Evolutionary conservation across 53 echinoderm and acorn worm species (phyloP).

Genomic region (Crossaster papposus): DNA sequence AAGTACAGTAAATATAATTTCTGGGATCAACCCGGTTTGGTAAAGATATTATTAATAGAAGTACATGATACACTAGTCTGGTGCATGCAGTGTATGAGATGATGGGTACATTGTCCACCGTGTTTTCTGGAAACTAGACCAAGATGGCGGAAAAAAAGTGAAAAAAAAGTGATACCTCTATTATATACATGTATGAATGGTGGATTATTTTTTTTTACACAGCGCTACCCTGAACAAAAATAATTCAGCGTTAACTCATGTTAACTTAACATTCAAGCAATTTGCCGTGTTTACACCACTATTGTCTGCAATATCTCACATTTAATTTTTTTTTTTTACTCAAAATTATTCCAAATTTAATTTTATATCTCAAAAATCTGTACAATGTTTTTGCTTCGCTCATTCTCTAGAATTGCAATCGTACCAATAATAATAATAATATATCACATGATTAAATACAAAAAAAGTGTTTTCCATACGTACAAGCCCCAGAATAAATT

Average conservation of each 20-base stretch:
- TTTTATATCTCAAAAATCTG: background rate
- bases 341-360: too few species aligned
- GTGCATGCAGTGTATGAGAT: background rate
- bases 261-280: background rate
- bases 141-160: background rate
- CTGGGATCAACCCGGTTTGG: background rate
- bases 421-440: background rate
- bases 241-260: background rate
- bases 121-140: background rate
- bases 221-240: background rate
- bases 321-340: background rate
- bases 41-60: background rate
- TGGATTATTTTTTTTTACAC: background rate
- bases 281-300: background rate
- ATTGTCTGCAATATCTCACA: background rate
- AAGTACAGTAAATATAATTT: background rate
- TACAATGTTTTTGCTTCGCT: background rate
- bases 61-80: background rate
- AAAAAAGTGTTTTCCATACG: conserved; percentile 12
- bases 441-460: conserved; percentile 15
- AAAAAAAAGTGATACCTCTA: background rate
- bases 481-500: conserved; percentile 7
- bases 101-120: background rate
- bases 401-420: background rate
- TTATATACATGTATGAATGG: background rate